A percentile compares a stretch with the other conserved stretches of the same genome.
phyloP scores from a whole-genome alignment of 2,888 invertebrate genomes.

The Gymnoscelis rufifasciata region DNA sequence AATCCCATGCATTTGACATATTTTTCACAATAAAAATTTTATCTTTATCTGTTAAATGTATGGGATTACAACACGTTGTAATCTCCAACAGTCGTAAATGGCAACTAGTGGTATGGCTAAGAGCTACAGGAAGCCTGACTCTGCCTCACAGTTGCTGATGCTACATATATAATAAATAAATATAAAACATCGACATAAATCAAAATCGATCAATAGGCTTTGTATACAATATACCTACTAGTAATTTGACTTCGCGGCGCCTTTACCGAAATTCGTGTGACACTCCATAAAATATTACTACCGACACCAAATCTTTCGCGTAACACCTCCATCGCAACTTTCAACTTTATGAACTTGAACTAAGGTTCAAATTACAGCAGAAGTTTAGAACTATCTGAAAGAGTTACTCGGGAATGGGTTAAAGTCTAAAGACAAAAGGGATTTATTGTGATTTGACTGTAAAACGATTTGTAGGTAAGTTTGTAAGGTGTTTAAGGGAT shows the following conservation, averaged over 20 bases:
- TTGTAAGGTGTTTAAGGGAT: constrained; percentile 10
- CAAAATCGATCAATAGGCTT: too few relatives aligned
- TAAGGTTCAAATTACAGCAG: neutral
- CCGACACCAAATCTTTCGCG: constrained; percentile 7
- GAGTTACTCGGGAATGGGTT: constrained; percentile 17
- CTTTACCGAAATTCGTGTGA: constrained; percentile 14
- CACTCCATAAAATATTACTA: constrained; percentile 20
- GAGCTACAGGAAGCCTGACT: too few relatives aligned
- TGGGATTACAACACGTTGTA: too few relatives aligned
- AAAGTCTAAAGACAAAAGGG: constrained; percentile 21
- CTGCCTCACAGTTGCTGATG: too few relatives aligned
- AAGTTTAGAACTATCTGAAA: constrained; percentile 11
- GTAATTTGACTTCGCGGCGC: constrained; percentile 12
- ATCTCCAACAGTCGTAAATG: too few relatives aligned
- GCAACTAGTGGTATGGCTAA: too few relatives aligned
- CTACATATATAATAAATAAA: too few relatives aligned
- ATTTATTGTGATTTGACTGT: constrained; percentile 19
- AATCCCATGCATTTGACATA: too few relatives aligned
- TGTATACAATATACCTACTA: too few relatives aligned
- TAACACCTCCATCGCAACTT: neutral
- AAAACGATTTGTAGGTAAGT: constrained; percentile 22
- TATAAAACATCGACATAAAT: too few relatives aligned
- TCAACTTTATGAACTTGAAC: neutral
- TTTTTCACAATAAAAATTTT: too few relatives aligned
- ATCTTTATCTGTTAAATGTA: too few relatives aligned